Evolutionary conservation across 1,140 invertebrate species (phyloP), one percentile per base, ranked within the genome.

Genomic region (Uloborus diversus): DNA sequence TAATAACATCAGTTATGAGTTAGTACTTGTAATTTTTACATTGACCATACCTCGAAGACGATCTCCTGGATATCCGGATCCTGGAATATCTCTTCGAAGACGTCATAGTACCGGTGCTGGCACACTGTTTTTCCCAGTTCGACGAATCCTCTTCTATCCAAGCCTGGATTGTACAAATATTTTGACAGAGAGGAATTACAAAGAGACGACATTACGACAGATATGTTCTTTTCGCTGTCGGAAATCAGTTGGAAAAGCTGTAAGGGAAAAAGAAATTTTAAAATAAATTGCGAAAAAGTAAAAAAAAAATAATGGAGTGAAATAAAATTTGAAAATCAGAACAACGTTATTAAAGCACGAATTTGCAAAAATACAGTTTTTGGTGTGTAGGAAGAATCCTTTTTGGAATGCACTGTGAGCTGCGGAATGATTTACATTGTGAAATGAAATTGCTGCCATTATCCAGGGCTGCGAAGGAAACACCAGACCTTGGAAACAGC

Each of bases 51-150:
- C 13, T 79, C 76, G 33, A 79, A 79, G 11, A 68, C 65, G n/a
- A 79, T 69, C 28, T 69, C 76, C 61, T 79, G 76, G 4, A 79
- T 79, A n/a, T 79, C 76, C 7, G 76, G 76, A 69, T 79, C 76
- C 61, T 79, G 51, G 32, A 80, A 71, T 23, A 80, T 32, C 28
- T 80, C 79, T 32, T 70, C 66, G n/a, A 71, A 80, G 1, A 80
- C 47, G 14, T 81, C 53, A 47, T 66, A 75, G 9, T 62, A 75
- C 9, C 33, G 17, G 35, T 75, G 62, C 7, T n/a, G 30, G 30
- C 79, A 81, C 1, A 81, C 5, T 7, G 49, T 28, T 35, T 20
- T 9, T 5, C 27, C n/a, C 7, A 81, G 59, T n/a, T 30, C 28
- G 4, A 32, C 37, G 27, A 61, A 75, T 4, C 62, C 51, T 5